These are phyloP conservation scores for Cheirogaleus major DNA, from an alignment of 2,797 vertebrate genomes.

Conservation along the genomic window DNA sequence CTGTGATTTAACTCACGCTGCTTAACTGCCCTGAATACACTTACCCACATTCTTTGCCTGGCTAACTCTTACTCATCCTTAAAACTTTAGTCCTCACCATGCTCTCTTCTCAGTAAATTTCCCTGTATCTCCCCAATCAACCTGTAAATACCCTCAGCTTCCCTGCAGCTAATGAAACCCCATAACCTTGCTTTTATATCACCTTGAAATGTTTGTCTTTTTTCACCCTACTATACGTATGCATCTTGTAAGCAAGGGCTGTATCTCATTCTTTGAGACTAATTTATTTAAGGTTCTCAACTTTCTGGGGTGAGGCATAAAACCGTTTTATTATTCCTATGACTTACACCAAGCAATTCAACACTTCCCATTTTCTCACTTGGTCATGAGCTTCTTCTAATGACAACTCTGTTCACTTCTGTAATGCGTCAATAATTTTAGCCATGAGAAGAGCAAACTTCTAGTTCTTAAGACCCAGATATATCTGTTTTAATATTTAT, in stretches of 20 bases:
- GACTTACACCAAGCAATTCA: neutral
- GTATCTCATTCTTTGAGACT: neutral
- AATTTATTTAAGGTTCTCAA: neutral
- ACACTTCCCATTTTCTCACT: neutral
- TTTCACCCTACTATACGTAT: neutral
- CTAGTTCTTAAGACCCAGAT: neutral
- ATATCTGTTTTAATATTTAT: neutral
- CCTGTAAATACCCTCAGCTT: conserved; percentile 9
- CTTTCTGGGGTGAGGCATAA: neutral
- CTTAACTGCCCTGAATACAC: conserved; percentile 60
- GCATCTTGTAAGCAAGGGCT: neutral
- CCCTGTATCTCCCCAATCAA: neutral
- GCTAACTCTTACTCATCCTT: conserved; percentile 75
- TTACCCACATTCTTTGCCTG: conserved; percentile 64
- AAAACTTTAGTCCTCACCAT: conserved; percentile 56
- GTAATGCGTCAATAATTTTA: neutral
- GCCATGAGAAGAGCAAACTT: neutral
- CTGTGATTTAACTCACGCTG: conserved; percentile 58
- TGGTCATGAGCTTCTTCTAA: too few relatives aligned
- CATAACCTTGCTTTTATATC: neutral
- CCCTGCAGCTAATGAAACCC: neutral
- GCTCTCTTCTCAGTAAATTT: conserved; percentile 55
- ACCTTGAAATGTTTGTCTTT: conserved; percentile 11
- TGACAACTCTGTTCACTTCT: neutral
- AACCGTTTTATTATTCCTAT: neutral